Evolutionary conservation across 2,888 invertebrate species (phyloP).

Genomic region (Mimachlamys varia): DNA sequence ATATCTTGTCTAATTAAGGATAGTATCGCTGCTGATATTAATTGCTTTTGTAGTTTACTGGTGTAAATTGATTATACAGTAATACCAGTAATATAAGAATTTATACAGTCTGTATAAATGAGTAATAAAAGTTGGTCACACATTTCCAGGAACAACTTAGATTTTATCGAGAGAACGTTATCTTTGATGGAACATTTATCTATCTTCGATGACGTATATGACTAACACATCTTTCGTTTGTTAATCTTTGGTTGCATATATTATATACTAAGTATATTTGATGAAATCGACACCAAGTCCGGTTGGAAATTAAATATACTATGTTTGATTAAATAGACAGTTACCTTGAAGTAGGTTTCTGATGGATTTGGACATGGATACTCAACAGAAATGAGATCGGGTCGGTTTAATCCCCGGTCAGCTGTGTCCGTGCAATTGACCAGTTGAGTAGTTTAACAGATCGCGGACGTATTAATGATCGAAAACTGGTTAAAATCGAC

Average conservation of each 20-base stretch:
- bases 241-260: background rate
- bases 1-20: background rate
- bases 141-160: background rate
- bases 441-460: background rate
- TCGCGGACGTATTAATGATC: background rate
- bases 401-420: background rate
- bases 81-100: background rate
- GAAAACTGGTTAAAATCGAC: background rate
- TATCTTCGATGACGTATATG: background rate
- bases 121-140: background rate
- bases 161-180: background rate
- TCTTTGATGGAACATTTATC: background rate
- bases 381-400: background rate
- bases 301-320: background rate
- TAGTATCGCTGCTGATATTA: background rate
- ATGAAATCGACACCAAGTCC: background rate
- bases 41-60: slow-evolving; percentile 25
- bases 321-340: background rate
- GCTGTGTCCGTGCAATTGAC: slow-evolving; percentile 11
- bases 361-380: background rate
- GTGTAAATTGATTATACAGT: background rate
- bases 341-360: no score
- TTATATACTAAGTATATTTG: background rate
- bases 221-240: background rate
- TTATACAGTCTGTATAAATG: background rate